Base-by-base conservation (phyloP, 2,888 invertebrate species). In the Drosophila flavopinicola region DNA sequence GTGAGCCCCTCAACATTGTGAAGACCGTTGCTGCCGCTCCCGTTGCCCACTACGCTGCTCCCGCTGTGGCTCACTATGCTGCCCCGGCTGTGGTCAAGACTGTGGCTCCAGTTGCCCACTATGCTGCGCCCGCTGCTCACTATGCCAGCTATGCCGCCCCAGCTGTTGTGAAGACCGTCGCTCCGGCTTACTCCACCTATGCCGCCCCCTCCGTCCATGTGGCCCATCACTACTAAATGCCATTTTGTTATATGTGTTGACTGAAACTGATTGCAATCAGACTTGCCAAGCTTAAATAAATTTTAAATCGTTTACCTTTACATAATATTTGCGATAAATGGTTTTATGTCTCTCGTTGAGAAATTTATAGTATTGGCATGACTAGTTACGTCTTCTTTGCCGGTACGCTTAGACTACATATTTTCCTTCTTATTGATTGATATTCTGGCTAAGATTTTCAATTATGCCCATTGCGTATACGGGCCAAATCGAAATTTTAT, bases 1-100 rank as follows among this genome's bases (percentile, higher is more conserved):
- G 90, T 24, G 77, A 85, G 25, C 88, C 79, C 4, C 67, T 75
- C 44, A 80, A 76, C 10, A 85, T 80, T 6, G 65, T 61, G 3
- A 74, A 75, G 63, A 25, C 75, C 29, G 33, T 52, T 74, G 30
- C 68, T 10, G 72, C 66, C 3, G 71, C 75, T 6, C 75, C 76
- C 5, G 66, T 52, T 23, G 66, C 63, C 3, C 58, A 71, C 45
- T 54, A 76, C 11, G 53, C 74, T 17, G 67, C 78, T 10, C 76
- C 85, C 13, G 44, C 49, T 29, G 64, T 59, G 1, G 37, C 69
- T 11, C 56, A 48, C 25, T 70, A 73, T 11, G 65, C 70, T 7
- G 71, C 71, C n/a, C 78, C 77, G 0, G 49, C 73, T 42, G 78
- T 75, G 15, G 83, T 74, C 1, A 82, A 82, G 66, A 23, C 78